Evolutionary conservation across 1,140 invertebrate genomes (phyloP).

Genomic region (Tetraneura akinire): DNA sequence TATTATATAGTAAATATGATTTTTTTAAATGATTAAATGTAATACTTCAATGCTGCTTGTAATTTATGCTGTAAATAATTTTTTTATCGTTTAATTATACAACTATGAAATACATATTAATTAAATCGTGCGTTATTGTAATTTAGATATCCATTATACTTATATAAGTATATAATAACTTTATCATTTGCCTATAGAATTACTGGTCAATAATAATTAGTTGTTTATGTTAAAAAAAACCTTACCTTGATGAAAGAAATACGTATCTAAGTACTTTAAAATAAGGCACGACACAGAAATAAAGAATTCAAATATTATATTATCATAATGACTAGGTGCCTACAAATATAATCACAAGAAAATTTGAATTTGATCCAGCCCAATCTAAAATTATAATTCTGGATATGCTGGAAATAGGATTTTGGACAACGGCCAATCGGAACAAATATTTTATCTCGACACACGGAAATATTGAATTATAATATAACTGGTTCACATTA

Average conservation of each 20-base stretch:
- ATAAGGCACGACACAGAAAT: neutral
- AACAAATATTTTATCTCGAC: slow-evolving; percentile 44
- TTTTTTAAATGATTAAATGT: too few relatives aligned
- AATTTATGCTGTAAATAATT: too few relatives aligned
- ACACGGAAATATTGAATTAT: slow-evolving; percentile 31
- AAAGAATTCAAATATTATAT: slow-evolving; percentile 16
- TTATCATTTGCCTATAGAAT: too few relatives aligned
- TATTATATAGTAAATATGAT: too few relatives aligned
- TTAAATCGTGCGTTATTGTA: too few relatives aligned
- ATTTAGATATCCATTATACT: too few relatives aligned
- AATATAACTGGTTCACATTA: slow-evolving; percentile 18
- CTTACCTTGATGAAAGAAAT: slow-evolving; percentile 40
- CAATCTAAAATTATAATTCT: slow-evolving; percentile 49
- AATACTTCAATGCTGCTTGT: too few relatives aligned
- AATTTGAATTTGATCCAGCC: slow-evolving; percentile 53
- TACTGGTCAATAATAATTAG: neutral
- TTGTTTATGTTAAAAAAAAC: neutral
- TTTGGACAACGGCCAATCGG: slow-evolving; percentile 39
- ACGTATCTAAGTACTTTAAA: neutral
- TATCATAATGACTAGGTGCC: neutral
- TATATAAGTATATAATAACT: too few relatives aligned
- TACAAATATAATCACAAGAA: neutral
- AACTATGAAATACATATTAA: too few relatives aligned
- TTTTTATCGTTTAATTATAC: too few relatives aligned
- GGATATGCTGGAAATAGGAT: slow-evolving; percentile 52